A percentile compares a stretch with the other conserved stretches of the same genome.
Conservation (phyloP, 92 coral and sea anemone genomes). For the Zoanthus gigantus region DNA sequence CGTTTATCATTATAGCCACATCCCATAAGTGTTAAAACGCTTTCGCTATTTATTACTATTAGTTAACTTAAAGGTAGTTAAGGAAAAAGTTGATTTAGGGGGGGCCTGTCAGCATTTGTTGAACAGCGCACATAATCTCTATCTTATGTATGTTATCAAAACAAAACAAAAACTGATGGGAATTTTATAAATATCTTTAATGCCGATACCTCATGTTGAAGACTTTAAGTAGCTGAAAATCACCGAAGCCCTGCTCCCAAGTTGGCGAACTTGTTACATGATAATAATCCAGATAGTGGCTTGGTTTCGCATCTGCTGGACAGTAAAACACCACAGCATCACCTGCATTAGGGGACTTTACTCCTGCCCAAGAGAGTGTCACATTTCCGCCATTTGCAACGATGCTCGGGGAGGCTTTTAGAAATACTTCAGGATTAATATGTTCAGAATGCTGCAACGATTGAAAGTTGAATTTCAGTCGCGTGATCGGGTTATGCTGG, state of each 20-base stretch:
- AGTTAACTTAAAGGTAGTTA: no score
- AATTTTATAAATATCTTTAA: no score
- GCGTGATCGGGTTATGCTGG: slow-evolving; percentile 59
- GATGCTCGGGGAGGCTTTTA: slow-evolving; percentile 64
- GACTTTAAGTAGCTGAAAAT: slow-evolving; percentile 49
- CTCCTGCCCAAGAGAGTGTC: slow-evolving; percentile 84
- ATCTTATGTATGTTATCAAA: no score
- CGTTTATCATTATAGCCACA: no score
- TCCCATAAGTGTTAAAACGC: no score
- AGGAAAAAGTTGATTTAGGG: no score
- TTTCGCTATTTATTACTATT: no score
- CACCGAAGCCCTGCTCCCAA: slow-evolving; percentile 73
- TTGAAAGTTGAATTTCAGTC: slow-evolving; percentile 56
- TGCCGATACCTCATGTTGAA: slow-evolving; percentile 69
- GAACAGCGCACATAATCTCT: no score
- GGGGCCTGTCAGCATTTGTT: no score
- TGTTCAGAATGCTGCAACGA: background rate
- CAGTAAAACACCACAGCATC: slow-evolving; percentile 87
- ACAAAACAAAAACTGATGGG: no score
- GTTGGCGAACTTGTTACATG: slow-evolving; percentile 72
- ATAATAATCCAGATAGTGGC: slow-evolving; percentile 81
- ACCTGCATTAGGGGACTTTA: slow-evolving; percentile 50
- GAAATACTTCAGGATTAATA: slow-evolving; percentile 12
- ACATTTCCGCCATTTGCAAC: slow-evolving; percentile 83
- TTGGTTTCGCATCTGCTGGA: slow-evolving; percentile 71